phyloP scores from a whole-genome alignment of 2,888 invertebrate species.

The Camponotus fellah region DNA sequence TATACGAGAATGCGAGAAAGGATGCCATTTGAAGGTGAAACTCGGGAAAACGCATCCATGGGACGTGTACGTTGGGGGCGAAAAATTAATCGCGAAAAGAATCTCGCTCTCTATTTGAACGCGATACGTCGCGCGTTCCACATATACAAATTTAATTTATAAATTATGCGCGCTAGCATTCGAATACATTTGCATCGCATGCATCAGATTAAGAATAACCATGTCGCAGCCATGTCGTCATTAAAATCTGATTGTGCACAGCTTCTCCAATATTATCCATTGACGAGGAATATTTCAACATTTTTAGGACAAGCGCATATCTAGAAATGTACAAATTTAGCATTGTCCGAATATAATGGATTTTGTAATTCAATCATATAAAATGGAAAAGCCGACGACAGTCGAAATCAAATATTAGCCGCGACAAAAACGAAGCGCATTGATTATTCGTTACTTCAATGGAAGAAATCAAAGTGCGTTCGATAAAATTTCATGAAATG shows the following conservation, averaged over 20 bases:
- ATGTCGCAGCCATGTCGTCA: no score
- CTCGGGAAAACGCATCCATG: conserved; percentile 9
- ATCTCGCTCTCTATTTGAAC: background rate
- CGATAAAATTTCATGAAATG: background rate
- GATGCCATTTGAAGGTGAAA: background rate
- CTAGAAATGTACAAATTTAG: background rate
- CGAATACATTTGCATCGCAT: conserved; percentile 24
- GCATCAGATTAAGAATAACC: background rate
- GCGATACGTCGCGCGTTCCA: background rate
- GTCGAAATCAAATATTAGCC: background rate
- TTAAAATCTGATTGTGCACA: background rate
- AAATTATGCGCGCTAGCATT: conserved; percentile 11
- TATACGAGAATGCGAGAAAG: conserved; percentile 2
- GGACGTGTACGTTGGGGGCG: background rate
- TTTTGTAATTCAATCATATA: background rate
- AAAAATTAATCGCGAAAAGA: conserved; percentile 30
- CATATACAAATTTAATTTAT: conserved; percentile 13
- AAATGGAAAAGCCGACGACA: no score
- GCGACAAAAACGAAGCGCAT: background rate
- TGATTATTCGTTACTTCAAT: conserved; percentile 7
- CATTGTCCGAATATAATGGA: background rate
- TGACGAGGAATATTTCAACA: background rate
- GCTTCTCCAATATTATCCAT: background rate
- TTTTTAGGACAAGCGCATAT: background rate
- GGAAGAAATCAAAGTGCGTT: background rate